phyloP scores from a whole-genome alignment of 1,140 invertebrate species.

The Druon quercuslanigerum region DNA sequence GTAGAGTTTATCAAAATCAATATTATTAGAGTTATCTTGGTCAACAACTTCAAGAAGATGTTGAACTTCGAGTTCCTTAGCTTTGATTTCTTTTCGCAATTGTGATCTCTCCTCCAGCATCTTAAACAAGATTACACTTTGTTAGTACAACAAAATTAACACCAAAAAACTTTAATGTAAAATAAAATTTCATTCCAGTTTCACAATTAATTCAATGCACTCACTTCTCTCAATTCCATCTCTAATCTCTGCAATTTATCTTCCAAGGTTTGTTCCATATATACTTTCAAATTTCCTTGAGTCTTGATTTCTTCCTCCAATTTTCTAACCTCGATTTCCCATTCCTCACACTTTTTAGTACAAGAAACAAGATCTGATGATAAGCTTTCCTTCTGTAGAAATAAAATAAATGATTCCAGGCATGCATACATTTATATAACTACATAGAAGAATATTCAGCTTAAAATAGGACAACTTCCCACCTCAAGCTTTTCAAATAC shows the following conservation, averaged over 20 bases:
- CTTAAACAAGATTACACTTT: constrained; percentile 47
- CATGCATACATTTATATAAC: neutral
- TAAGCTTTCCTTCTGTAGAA: constrained; percentile 68
- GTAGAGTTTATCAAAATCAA: constrained; percentile 70
- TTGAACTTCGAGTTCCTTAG: constrained; percentile 66
- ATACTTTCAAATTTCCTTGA: constrained; percentile 60
- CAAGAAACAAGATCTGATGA: constrained; percentile 53
- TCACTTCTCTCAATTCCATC: constrained; percentile 67
- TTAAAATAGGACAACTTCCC: constrained; percentile 26
- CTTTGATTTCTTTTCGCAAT: constrained; percentile 62
- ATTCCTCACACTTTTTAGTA: constrained; percentile 61
- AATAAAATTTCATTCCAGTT: constrained; percentile 29
- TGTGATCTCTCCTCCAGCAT: constrained; percentile 59
- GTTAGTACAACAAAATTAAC: constrained; percentile 35
- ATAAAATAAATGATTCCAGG: constrained; percentile 5
- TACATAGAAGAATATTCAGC: constrained; percentile 8
- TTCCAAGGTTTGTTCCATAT: constrained; percentile 61
- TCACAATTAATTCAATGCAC: constrained; percentile 39
- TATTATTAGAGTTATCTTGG: constrained; percentile 63
- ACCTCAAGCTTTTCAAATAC: constrained; percentile 67
- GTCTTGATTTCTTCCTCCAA: constrained; percentile 64
- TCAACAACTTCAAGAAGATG: constrained; percentile 65
- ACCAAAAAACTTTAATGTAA: constrained; percentile 31
- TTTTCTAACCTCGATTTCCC: constrained; percentile 59
- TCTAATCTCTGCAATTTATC: constrained; percentile 68